Base-by-base conservation (phyloP, 2,113 vertebrate genomes). In the Dendrocopos noguchii region DNA sequence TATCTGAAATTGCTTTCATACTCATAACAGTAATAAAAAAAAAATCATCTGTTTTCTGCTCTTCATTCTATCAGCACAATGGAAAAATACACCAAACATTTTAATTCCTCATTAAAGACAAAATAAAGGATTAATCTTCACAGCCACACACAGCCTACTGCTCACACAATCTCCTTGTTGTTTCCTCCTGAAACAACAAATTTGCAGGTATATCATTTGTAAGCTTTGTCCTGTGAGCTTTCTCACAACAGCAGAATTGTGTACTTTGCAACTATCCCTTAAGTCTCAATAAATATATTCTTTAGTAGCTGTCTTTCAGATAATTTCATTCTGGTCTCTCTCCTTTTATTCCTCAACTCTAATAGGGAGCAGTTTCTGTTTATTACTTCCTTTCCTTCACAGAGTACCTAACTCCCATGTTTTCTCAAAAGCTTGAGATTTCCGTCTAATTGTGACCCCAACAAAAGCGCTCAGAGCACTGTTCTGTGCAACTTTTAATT, bases 381-480 rank as follows among this genome's bases (percentile, higher is more conserved):
- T 95, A 96, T 87, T 82, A 95, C 93, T 92, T 95, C 91, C 83
- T 95, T 88, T 93, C 84, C 92, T 88, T 91, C 91, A 81, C 77
- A 80, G 90, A 90, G 63, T 61, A 81, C 72, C 84, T 44, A 83
- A 95, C 75, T 93, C 84, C 44, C 52, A 61, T 25, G 84, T 84
- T 96, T 87, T 94, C 94, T 94, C 91, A 95, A 87, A 96, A 92
- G 87, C 86, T 63, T 80, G 94, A 68, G 72, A 94, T 88, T 96
- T 94, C 89, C 94, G 92, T 96, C 93, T 95, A 96, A 97, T 90
- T 95, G 91, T 92, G 94, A 97, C 87, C 87, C 66, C 82, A 93
- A 92, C 82, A 91, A 82, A 95, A 94, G 71, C 87, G 80, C 88
- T 92, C 3, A 1, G 47, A 97, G 87, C 84, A 74, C 68, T 93